Evolutionary conservation across 2,797 vertebrate genomes (phyloP).

Genomic region (Gadopsis bispinosus): DNA sequence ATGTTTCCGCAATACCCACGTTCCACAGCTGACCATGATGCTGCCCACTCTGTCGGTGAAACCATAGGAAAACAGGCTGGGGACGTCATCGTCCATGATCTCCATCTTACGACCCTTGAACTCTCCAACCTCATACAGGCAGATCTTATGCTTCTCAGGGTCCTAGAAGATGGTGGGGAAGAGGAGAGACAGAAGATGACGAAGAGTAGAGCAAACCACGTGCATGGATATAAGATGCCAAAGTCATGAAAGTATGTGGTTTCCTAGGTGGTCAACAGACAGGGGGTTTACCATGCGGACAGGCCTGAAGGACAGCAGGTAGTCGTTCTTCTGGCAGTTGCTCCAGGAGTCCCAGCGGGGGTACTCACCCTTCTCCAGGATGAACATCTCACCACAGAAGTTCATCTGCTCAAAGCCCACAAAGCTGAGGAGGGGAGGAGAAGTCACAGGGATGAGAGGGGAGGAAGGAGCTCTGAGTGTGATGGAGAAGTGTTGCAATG

Average conservation of each 20-base stretch:
- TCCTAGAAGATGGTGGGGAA: constrained; percentile 59
- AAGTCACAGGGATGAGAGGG: constrained; percentile 4
- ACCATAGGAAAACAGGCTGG: constrained; percentile 84
- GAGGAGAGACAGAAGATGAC: not conserved
- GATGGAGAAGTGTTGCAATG: not conserved
- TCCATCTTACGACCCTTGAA: constrained; percentile 89
- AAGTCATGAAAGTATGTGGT: not conserved
- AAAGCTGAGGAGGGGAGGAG: constrained; percentile 70
- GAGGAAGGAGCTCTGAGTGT: not conserved
- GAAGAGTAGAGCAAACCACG: not conserved
- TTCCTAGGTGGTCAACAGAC: not conserved
- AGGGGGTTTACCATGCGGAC: constrained; percentile 82
- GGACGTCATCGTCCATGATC: constrained; percentile 87
- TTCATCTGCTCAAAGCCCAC: constrained; percentile 88
- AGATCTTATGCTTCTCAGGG: constrained; percentile 85
- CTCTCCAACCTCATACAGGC: constrained; percentile 84
- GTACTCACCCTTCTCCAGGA: constrained; percentile 89
- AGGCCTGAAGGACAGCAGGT: constrained; percentile 88
- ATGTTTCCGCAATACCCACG: constrained; percentile 70
- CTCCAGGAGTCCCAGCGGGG: constrained; percentile 90
- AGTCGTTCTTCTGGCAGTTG: constrained; percentile 88
- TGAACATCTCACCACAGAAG: constrained; percentile 89
- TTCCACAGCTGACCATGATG: constrained; percentile 84
- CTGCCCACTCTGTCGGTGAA: constrained; percentile 87
- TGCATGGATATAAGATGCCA: not conserved